Evolutionary conservation across 1,140 invertebrate species (phyloP).

Genomic region (Drosophila murphyi): DNA sequence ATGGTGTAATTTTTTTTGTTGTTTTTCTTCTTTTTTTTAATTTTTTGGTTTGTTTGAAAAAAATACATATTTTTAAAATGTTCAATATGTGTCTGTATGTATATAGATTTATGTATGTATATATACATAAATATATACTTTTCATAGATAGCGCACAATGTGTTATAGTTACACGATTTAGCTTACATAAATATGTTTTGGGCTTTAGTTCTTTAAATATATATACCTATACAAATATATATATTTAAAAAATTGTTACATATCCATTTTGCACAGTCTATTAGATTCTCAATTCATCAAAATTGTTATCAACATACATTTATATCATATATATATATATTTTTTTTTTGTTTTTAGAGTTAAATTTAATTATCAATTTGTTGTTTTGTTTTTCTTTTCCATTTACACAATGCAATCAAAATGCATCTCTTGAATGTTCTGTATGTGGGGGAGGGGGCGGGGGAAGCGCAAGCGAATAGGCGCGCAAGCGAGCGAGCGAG

Average conservation of each 20-base stretch:
- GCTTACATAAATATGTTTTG: conserved; percentile 50
- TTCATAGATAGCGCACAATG: conserved; percentile 58
- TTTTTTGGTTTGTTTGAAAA: conserved; percentile 40
- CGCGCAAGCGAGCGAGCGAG: not conserved
- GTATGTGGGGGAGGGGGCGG: not conserved
- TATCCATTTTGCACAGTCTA: conserved; percentile 77
- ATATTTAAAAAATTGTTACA: conserved; percentile 73
- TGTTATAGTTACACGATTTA: conserved; percentile 55
- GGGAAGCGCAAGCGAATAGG: not conserved
- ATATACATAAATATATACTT: conserved; percentile 23
- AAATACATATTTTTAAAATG: conserved; percentile 46
- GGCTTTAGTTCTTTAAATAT: conserved; percentile 39
- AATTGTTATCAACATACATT: conserved; percentile 81
- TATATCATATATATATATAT: conserved; percentile 49
- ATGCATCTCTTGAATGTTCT: conserved; percentile 4
- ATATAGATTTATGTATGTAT: conserved; percentile 19
- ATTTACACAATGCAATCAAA: conserved; percentile 6
- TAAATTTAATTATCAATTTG: not conserved
- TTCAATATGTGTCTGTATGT: conserved; percentile 44
- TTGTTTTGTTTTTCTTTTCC: not conserved
- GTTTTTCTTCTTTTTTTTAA: conserved; percentile 22
- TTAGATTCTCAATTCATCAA: conserved; percentile 83
- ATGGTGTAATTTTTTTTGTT: conserved; percentile 33
- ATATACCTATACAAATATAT: conserved; percentile 61
- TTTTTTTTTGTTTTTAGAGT: conserved; percentile 1